These are phyloP conservation scores for Listrodromus nycthemerus DNA, from an alignment of 2,888 invertebrate species.

Conservation along the genomic window DNA sequence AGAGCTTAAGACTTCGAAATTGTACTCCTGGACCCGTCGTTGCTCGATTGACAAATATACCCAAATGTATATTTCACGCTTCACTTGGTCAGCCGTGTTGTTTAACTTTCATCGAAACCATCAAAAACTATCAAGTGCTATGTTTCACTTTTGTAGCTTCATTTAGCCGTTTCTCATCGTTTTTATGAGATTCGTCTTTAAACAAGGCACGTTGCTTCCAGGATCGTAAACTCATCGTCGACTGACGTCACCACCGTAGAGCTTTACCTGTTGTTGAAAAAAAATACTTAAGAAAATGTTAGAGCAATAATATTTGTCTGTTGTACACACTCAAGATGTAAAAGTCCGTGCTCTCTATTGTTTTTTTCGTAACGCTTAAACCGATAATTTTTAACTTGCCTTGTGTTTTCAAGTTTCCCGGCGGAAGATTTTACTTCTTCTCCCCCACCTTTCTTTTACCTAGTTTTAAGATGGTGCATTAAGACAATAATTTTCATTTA, in stretches of 20 bases:
- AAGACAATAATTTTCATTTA: slow-evolving; percentile 29
- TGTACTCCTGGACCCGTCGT: not conserved
- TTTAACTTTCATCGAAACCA: not conserved
- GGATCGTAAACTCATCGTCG: slow-evolving; percentile 25
- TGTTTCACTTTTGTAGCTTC: not conserved
- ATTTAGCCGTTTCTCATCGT: not conserved
- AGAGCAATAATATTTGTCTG: slow-evolving; percentile 48
- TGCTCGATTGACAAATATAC: not conserved
- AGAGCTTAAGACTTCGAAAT: slow-evolving; percentile 39
- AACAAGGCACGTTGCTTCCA: not conserved
- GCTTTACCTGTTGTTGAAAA: slow-evolving; percentile 11
- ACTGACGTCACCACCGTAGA: slow-evolving; percentile 33
- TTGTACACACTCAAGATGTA: slow-evolving; percentile 35
- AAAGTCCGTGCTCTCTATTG: slow-evolving; percentile 51
- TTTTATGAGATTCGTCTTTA: not conserved
- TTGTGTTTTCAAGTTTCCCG: slow-evolving; percentile 12
- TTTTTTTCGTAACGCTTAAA: slow-evolving; percentile 28
- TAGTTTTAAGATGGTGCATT: slow-evolving; percentile 44
- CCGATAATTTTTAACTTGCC: slow-evolving; percentile 38
- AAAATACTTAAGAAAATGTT: slow-evolving; percentile 6
- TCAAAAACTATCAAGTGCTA: not conserved
- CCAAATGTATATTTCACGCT: not conserved
- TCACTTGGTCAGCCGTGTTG: not conserved
- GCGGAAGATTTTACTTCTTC: not conserved
- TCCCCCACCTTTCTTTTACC: slow-evolving; percentile 22